phyloP scores from a whole-genome alignment of 2,888 invertebrate genomes.

The Trichogramma evanescens region DNA sequence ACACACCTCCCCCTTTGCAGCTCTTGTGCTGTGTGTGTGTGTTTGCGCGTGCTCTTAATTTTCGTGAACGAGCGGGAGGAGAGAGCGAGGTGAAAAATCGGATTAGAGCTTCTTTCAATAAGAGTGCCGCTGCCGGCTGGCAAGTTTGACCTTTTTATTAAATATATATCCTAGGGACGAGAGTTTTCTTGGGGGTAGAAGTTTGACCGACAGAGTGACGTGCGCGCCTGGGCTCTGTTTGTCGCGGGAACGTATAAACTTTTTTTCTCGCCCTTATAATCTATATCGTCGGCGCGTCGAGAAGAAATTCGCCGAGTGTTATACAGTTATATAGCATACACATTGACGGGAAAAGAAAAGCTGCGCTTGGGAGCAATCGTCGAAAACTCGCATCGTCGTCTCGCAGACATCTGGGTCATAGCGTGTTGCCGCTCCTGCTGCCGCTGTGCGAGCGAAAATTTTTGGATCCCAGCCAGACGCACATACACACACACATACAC shows the following conservation, averaged over 20 bases:
- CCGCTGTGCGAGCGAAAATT: slow-evolving; percentile 4
- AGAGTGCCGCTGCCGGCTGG: not conserved
- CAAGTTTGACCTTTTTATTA: not conserved
- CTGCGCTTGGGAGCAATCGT: slow-evolving; percentile 7
- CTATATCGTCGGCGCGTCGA: too few species aligned
- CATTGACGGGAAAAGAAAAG: not conserved
- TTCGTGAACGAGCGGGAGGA: too few species aligned
- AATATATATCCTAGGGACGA: not conserved
- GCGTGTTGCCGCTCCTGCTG: slow-evolving; percentile 22
- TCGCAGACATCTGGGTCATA: slow-evolving; percentile 24
- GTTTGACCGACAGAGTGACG: too few species aligned
- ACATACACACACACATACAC: not conserved
- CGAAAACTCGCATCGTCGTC: slow-evolving; percentile 11
- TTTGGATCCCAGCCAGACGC: slow-evolving; percentile 30
- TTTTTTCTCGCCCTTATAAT: too few species aligned
- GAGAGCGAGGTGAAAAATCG: not conserved
- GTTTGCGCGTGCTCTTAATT: too few species aligned
- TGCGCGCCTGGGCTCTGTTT: too few species aligned
- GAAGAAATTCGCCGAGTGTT: too few species aligned
- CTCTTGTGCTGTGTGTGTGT: too few species aligned
- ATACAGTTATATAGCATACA: too few species aligned
- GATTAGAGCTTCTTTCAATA: slow-evolving; percentile 8
- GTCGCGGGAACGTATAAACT: not conserved
- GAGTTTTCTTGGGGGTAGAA: too few species aligned
- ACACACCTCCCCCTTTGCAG: too few species aligned